Percentiles rank a stretch among this genome's conserved stretches.
phyloP scores from a whole-genome alignment of 2,888 invertebrate genomes.

The Desoria tigrina region DNA sequence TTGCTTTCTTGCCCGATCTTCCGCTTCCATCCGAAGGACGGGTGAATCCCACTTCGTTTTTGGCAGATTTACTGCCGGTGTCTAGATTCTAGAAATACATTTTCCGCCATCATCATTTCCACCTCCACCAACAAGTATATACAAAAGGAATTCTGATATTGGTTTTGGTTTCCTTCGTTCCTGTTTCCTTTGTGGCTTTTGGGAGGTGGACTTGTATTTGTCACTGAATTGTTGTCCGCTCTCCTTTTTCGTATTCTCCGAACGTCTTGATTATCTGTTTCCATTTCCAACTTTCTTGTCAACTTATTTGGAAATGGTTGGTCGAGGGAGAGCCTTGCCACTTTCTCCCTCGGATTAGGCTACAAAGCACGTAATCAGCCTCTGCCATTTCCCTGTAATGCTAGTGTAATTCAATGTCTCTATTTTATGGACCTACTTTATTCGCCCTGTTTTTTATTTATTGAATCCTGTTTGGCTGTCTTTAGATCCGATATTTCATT shows the following conservation, averaged over 20 bases:
- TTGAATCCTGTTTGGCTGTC: neutral
- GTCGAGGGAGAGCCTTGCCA: neutral
- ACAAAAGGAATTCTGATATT: neutral
- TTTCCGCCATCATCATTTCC: neutral
- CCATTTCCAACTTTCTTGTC: slow-evolving; percentile 32
- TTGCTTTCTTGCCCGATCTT: too few relatives aligned
- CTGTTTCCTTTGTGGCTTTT: too few relatives aligned
- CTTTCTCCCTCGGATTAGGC: slow-evolving; percentile 2
- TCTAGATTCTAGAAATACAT: slow-evolving; percentile 5
- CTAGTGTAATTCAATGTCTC: slow-evolving; percentile 6
- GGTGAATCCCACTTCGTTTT: too few relatives aligned
- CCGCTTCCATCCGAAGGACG: too few relatives aligned
- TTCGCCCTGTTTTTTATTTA: slow-evolving; percentile 3
- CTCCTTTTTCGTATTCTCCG: slow-evolving; percentile 35
- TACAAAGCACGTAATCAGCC: slow-evolving; percentile 1
- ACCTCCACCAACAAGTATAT: neutral
- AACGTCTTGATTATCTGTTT: slow-evolving; percentile 43
- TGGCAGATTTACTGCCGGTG: too few relatives aligned
- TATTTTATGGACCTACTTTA: neutral
- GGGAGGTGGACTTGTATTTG: too few relatives aligned
- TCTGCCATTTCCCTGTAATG: neutral
- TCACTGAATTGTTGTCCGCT: neutral
- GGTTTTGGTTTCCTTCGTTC: too few relatives aligned
- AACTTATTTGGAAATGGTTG: slow-evolving; percentile 23
- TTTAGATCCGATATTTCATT: too few relatives aligned